Evolutionary conservation across 2,797 vertebrate species (phyloP), one percentile per base, ranked within the genome.

Genomic region (Spinibarbus caldwelli): DNA sequence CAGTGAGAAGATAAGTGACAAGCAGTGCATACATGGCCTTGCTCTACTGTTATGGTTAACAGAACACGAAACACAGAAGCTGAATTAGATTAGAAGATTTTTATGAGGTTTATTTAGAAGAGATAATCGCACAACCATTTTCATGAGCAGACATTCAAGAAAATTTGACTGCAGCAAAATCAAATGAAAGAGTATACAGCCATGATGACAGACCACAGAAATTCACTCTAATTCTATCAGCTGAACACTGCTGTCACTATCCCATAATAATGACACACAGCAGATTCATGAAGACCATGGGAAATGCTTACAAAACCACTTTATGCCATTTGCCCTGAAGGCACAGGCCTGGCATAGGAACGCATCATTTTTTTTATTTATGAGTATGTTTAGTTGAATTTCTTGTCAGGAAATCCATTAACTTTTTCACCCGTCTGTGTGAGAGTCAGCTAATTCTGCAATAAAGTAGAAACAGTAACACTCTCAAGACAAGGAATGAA

Each of bases 301-400:
- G 66, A 52, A 86, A 45, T 21, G 26, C 21, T 38, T 82, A 71
- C 10, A 78, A 83, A 49, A 38, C 7, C 7, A 2, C 26, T 78
- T 66, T 5, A 38, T 15, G 49, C 17, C 14, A 36, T 49, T 62
- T 38, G 26, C 54, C 77, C 77, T n/a, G 14, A 68, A 70, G 86
- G 23, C 75, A 64, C 23, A 49, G 43, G 26, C 47, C 62, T 79
- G 78, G 47, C 36, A 84, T 57, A 43, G 36, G 17, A 67, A 34
- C 2, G 9, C 47, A 38, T 82, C 7, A 34, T 79, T 82, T 26
- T 26, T 64, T 62, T 75, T 4, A 73, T 41, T 86, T 73, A 79
- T 17, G 31, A 64, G 34, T 66, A 49, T 73, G 43, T 43, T 77
- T 86, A 29, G 52, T 78, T 83, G 45, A 73, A 79, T 86, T 86